phyloP scores from a whole-genome alignment of 2,113 vertebrate species.

The Crocuta crocuta region DNA sequence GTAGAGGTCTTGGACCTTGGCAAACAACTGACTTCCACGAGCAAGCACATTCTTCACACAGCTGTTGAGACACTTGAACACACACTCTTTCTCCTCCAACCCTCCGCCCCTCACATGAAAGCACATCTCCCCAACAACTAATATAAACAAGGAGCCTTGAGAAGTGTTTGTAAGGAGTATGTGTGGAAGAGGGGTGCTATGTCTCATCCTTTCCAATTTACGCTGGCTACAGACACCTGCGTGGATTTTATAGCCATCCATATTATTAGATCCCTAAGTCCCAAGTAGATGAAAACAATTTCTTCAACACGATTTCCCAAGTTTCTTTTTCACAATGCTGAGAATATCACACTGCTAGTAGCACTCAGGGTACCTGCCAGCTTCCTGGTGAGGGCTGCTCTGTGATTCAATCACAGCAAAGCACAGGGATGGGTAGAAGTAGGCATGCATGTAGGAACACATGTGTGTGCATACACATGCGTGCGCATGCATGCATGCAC shows the following conservation, averaged over 20 bases:
- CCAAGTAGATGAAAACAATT: constrained; percentile 61
- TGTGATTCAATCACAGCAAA: constrained; percentile 58
- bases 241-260: constrained; percentile 16
- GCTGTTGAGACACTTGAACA: constrained; percentile 53
- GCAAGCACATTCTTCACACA: neutral
- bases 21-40: neutral
- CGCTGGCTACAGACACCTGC: constrained; percentile 14
- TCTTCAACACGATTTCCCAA: constrained; percentile 65
- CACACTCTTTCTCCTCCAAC: constrained; percentile 21
- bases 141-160: neutral
- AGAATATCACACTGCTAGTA: constrained; percentile 63
- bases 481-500: too few species aligned
- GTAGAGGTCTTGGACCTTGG: neutral
- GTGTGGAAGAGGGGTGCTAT: neutral
- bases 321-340: constrained; percentile 70
- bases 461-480: rapidly evolving
- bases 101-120: neutral
- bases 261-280: constrained; percentile 52
- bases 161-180: constrained; percentile 16
- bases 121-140: constrained; percentile 28
- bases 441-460: neutral
- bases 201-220: constrained; percentile 27
- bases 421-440: neutral
- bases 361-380: constrained; percentile 45
- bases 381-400: constrained; percentile 38